A percentile compares a stretch with the other conserved stretches of the same genome.
Evolutionary conservation across 2,888 invertebrate genomes (phyloP).

Genomic region (Apodemia duryi): DNA sequence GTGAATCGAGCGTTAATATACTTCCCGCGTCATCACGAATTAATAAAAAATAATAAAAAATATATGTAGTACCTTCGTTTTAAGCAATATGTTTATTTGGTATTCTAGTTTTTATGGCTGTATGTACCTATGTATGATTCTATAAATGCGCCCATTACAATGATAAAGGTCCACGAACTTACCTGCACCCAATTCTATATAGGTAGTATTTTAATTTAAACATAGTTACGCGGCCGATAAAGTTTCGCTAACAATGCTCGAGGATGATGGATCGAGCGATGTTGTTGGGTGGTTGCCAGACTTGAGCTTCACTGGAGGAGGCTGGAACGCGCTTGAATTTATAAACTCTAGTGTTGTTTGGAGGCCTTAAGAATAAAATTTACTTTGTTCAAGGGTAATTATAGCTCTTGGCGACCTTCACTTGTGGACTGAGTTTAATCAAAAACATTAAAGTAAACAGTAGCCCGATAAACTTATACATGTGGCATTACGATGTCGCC

Average conservation of each 20-base stretch:
- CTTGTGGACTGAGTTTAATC: not conserved
- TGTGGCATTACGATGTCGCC: too few species aligned
- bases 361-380: slow-evolving; percentile 17
- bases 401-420: slow-evolving; percentile 3
- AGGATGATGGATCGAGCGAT: slow-evolving; percentile 10
- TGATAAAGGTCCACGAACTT: not conserved
- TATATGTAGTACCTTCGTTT: too few species aligned
- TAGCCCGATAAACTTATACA: too few species aligned
- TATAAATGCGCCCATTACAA: too few species aligned
- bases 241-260: slow-evolving; percentile 11
- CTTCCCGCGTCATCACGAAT: too few species aligned
- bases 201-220: not conserved
- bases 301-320: slow-evolving; percentile 20
- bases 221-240: not conserved
- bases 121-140: too few species aligned
- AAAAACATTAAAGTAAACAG: too few species aligned
- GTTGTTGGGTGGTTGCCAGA: slow-evolving; percentile 22
- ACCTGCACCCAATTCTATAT: not conserved
- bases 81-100: too few species aligned
- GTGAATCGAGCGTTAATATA: too few species aligned
- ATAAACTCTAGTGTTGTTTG: slow-evolving; percentile 16
- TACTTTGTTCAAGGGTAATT: slow-evolving; percentile 9
- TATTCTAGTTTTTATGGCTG: too few species aligned
- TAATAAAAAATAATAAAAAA: too few species aligned
- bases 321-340: slow-evolving; percentile 21